Evolutionary conservation across 1,140 invertebrate species (phyloP).

Genomic region (Drosophila melanica): DNA sequence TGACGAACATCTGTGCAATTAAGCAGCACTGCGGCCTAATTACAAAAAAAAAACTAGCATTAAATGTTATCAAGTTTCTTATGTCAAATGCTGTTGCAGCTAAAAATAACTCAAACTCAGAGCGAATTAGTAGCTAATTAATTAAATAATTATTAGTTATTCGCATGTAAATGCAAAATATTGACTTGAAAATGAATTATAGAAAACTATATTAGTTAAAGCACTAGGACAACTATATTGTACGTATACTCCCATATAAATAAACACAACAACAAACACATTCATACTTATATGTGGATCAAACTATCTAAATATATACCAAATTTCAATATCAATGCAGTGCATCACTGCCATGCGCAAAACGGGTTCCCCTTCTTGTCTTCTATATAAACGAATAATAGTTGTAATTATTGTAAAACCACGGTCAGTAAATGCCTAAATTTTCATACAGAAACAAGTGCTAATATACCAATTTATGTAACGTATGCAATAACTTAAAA

Average conservation of each 20-base stretch:
- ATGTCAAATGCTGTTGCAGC: conserved; percentile 76
- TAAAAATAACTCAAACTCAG: conserved; percentile 53
- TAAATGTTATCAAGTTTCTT: conserved; percentile 77
- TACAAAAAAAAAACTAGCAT: conserved; percentile 53
- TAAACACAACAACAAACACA: conserved; percentile 11
- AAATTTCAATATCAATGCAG: conserved; percentile 73
- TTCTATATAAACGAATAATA: conserved; percentile 61
- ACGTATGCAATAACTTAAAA: conserved; percentile 68
- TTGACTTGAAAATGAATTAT: conserved; percentile 52
- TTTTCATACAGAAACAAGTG: conserved; percentile 12
- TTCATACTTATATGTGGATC: conserved; percentile 19
- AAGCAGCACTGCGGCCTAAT: conserved; percentile 41
- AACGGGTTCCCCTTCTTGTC: conserved; percentile 71
- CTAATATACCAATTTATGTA: conserved; percentile 56
- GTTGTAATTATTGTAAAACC: conserved; percentile 47
- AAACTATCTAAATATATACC: conserved; percentile 38
- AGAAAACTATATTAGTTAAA: conserved; percentile 36
- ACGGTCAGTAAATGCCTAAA: conserved; percentile 32
- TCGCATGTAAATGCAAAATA: conserved; percentile 40
- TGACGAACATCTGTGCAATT: conserved; percentile 47
- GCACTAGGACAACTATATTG: conserved; percentile 64
- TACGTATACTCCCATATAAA: conserved; percentile 43
- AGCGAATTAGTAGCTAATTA: conserved; percentile 68
- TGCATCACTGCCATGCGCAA: conserved; percentile 79
- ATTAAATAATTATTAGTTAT: conserved; percentile 40